phyloP scores from a whole-genome alignment of 2,113 vertebrate genomes.

The Blennius ocellaris region DNA sequence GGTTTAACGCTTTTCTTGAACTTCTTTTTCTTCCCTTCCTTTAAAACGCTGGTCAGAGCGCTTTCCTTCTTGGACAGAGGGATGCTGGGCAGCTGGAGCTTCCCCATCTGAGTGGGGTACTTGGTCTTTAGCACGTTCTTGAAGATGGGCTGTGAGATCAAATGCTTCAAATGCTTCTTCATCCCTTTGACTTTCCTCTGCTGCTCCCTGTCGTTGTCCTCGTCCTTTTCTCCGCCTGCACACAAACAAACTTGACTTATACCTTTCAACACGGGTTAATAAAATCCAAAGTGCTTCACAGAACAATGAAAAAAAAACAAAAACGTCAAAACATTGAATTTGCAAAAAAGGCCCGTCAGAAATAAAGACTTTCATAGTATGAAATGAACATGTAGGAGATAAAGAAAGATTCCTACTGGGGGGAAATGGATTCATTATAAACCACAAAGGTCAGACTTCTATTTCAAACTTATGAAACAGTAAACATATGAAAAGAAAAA shows the following conservation, averaged over 20 bases:
- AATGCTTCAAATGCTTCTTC: conserved; percentile 91
- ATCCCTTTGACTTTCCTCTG: conserved; percentile 89
- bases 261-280: too few species aligned
- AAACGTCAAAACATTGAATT: too few species aligned
- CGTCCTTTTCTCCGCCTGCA: conserved; percentile 77
- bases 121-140: conserved; percentile 88
- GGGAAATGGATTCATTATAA: too few species aligned
- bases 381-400: too few species aligned
- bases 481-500: too few species aligned
- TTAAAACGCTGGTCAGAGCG: conserved; percentile 84
- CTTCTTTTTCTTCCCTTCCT: conserved; percentile 65
- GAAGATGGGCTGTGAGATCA: conserved; percentile 90
- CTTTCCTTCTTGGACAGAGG: conserved; percentile 71
- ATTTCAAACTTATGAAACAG: too few species aligned
- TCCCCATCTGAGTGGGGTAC: conserved; percentile 95
- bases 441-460: too few species aligned
- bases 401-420: too few species aligned
- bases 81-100: conserved; percentile 74
- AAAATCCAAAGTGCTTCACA: too few species aligned
- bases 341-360: too few species aligned
- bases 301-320: too few species aligned
- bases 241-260: not conserved
- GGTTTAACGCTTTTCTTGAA: conserved; percentile 57
- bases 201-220: conserved; percentile 86
- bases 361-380: too few species aligned